These are phyloP conservation scores for Musca domestica DNA, from an alignment of 1,140 invertebrate species.

Conservation along the genomic window DNA sequence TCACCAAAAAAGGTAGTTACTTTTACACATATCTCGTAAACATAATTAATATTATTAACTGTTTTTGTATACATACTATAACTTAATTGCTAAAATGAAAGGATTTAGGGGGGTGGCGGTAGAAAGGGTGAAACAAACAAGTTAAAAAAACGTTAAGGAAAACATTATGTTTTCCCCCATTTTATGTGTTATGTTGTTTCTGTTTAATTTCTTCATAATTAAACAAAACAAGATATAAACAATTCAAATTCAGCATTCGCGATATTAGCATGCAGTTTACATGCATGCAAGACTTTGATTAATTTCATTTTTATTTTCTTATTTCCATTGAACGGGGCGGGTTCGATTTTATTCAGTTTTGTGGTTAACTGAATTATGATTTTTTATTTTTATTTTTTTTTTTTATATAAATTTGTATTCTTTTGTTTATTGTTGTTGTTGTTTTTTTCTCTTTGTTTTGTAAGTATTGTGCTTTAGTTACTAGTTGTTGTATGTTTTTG, in stretches of 20 bases:
- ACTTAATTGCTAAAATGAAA: background rate
- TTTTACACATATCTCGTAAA: constrained; percentile 21
- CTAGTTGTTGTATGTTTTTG: constrained; percentile 29
- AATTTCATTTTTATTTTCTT: no score
- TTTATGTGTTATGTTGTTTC: background rate
- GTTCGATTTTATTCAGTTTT: background rate
- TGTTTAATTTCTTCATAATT: background rate
- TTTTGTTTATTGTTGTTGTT: constrained; percentile 1
- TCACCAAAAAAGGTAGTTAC: constrained; percentile 42
- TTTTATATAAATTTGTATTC: constrained; percentile 4
- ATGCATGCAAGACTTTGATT: background rate
- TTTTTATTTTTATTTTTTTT: background rate
- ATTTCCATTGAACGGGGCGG: constrained; percentile 4
- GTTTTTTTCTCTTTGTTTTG: background rate
- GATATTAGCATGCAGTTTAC: background rate
- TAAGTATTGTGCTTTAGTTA: constrained; percentile 27
- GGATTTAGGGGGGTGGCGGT: no score
- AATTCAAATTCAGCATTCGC: background rate
- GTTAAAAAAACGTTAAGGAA: no score
- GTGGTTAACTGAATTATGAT: no score
- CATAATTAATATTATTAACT: constrained; percentile 21
- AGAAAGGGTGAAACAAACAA: no score
- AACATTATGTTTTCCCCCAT: background rate
- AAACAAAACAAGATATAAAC: no score
- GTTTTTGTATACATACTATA: constrained; percentile 28